Conservation (phyloP, 2,888 invertebrate species). For the Heliconius ismenius region DNA sequence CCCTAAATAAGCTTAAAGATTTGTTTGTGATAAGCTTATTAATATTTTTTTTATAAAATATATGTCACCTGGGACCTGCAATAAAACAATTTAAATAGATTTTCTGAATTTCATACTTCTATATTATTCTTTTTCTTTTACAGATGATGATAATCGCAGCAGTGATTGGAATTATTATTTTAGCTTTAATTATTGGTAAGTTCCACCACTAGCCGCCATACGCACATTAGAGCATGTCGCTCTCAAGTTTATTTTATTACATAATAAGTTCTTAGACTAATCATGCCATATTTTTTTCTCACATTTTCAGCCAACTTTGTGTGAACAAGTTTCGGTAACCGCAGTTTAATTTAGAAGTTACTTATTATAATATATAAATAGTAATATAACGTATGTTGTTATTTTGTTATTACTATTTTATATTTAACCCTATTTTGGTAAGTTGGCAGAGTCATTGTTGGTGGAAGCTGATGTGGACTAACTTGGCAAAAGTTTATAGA, state of each 20-base stretch:
- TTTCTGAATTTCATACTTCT: too few relatives aligned
- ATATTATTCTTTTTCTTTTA: slow-evolving; percentile 48
- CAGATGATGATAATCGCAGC: slow-evolving; percentile 96
- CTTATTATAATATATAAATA: slow-evolving; percentile 70
- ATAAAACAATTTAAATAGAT: background rate
- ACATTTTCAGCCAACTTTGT: slow-evolving; percentile 81
- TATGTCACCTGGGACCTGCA: background rate
- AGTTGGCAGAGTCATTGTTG: slow-evolving; percentile 71
- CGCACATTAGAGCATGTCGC: slow-evolving; percentile 50
- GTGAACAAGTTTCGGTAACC: slow-evolving; percentile 79
- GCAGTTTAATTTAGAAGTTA: slow-evolving; percentile 75
- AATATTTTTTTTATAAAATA: too few relatives aligned
- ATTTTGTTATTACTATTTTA: slow-evolving; percentile 58
- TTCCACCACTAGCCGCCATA: slow-evolving; percentile 34
- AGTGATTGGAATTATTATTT: slow-evolving; percentile 89
- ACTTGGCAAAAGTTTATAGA: slow-evolving; percentile 32
- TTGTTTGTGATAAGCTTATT: too few relatives aligned
- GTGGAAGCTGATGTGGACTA: slow-evolving; percentile 44
- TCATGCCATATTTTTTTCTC: slow-evolving; percentile 67
- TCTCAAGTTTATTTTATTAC: slow-evolving; percentile 45
- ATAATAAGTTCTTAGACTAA: slow-evolving; percentile 67
- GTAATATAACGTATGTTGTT: slow-evolving; percentile 67
- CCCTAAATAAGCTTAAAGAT: background rate
- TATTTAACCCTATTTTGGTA: slow-evolving; percentile 70
- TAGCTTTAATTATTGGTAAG: slow-evolving; percentile 95